Conservation (phyloP, 2,888 invertebrate genomes). For the Conistra vaccinii region DNA sequence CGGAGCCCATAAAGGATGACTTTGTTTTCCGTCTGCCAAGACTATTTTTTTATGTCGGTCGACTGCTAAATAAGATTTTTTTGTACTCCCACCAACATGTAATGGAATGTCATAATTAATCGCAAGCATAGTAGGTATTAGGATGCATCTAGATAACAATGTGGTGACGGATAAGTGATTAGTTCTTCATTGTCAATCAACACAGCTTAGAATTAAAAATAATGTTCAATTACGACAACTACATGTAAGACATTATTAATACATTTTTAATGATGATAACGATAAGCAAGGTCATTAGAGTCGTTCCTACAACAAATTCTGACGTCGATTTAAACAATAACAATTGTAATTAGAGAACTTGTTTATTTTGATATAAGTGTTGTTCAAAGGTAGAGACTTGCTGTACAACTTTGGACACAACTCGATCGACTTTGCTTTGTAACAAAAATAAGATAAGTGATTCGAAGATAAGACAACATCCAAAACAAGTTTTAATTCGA, state of each 20-base stretch:
- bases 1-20: not conserved
- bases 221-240: slow-evolving; percentile 31
- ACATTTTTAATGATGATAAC: slow-evolving; percentile 61
- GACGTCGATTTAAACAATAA: slow-evolving; percentile 42
- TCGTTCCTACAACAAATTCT: slow-evolving; percentile 46
- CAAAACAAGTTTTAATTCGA: slow-evolving; percentile 33
- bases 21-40: not conserved
- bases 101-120: not conserved
- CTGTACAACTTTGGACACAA: slow-evolving; percentile 7
- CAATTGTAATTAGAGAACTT: slow-evolving; percentile 47
- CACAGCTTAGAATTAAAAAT: slow-evolving; percentile 22
- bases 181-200: slow-evolving; percentile 28
- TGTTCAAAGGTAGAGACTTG: slow-evolving; percentile 10
- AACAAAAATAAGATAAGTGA: slow-evolving; percentile 9
- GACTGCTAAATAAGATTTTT: not conserved
- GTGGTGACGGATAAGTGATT: slow-evolving; percentile 15
- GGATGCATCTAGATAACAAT: slow-evolving; percentile 9
- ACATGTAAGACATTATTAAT: slow-evolving; percentile 49
- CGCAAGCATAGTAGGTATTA: not conserved
- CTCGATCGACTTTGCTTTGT: slow-evolving; percentile 9
- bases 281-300: slow-evolving; percentile 61
- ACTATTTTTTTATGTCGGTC: not conserved
- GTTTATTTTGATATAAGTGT: slow-evolving; percentile 38
- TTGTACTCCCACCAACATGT: not conserved
- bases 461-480: not conserved